Percentiles rank a stretch among this genome's conserved stretches.
These are phyloP conservation scores for Notolabrus celidotus DNA, from an alignment of 2,797 vertebrate genomes.

Conservation along the genomic window DNA sequence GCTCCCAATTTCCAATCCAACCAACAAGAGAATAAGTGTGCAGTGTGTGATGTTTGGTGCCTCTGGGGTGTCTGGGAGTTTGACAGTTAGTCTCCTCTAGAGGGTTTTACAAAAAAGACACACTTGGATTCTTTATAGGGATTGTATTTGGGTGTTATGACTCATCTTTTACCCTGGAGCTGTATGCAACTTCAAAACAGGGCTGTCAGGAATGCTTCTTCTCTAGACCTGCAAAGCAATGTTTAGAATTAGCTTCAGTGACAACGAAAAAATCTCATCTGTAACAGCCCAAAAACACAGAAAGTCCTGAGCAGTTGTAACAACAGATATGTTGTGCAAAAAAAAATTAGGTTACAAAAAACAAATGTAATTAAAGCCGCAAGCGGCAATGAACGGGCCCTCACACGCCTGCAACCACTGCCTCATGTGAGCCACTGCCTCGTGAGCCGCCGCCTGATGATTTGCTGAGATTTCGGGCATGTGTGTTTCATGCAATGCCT, in stretches of 20 bases:
- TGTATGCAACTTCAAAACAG: conserved; percentile 10
- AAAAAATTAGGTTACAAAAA: background rate
- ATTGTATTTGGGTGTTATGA: conserved; percentile 25
- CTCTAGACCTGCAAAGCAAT: background rate
- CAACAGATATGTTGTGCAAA: background rate
- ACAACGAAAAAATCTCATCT: background rate
- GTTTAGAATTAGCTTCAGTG: background rate
- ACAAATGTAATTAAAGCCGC: no score
- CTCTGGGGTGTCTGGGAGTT: conserved; percentile 34
- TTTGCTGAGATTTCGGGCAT: no score
- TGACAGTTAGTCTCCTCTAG: conserved; percentile 2
- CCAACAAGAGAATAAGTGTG: conserved; percentile 62
- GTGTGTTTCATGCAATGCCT: no score
- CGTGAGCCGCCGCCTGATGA: no score
- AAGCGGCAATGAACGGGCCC: no score
- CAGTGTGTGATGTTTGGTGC: conserved; percentile 47
- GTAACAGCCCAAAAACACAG: background rate
- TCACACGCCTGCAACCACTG: no score
- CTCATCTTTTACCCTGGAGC: conserved; percentile 44
- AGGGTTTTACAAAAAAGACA: conserved; percentile 17
- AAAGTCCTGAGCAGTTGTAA: background rate
- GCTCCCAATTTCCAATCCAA: conserved; percentile 9
- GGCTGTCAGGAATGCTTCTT: background rate
- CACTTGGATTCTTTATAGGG: conserved; percentile 21
- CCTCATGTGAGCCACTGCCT: no score